phyloP scores from a whole-genome alignment of 2,797 vertebrate species.

The Siniperca undulata region DNA sequence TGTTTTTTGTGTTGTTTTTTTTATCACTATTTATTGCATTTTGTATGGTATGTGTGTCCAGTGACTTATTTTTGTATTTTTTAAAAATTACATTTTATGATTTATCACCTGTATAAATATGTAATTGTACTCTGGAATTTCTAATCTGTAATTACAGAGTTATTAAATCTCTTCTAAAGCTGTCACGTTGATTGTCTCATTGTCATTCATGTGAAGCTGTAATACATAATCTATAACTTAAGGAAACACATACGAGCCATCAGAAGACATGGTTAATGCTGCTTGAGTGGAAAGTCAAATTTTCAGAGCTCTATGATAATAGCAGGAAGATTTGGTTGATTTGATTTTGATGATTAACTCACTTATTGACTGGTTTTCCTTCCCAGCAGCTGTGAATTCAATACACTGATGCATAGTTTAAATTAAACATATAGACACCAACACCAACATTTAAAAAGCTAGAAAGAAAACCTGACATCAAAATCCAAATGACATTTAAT shows the following conservation, averaged over 20 bases:
- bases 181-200: constrained; percentile 6
- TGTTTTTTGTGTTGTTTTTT: constrained; percentile 71
- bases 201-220: neutral
- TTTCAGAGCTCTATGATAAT: neutral
- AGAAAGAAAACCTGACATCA: neutral
- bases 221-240: neutral
- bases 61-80: constrained; percentile 79
- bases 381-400: neutral
- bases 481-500: neutral
- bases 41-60: constrained; percentile 72
- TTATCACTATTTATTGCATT: constrained; percentile 80
- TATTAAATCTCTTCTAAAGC: constrained; percentile 73
- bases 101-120: constrained; percentile 69
- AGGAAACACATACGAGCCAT: neutral
- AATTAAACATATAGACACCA: neutral
- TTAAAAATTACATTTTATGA: constrained; percentile 63
- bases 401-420: neutral
- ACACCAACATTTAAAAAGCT: neutral
- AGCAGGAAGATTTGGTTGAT: neutral
- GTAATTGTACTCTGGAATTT: constrained; percentile 71
- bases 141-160: constrained; percentile 70
- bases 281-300: neutral
- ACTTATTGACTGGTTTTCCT: no score
- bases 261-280: neutral
- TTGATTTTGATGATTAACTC: no score